Conservation (phyloP, 2,797 vertebrate species). For the Staurois parvus region DNA sequence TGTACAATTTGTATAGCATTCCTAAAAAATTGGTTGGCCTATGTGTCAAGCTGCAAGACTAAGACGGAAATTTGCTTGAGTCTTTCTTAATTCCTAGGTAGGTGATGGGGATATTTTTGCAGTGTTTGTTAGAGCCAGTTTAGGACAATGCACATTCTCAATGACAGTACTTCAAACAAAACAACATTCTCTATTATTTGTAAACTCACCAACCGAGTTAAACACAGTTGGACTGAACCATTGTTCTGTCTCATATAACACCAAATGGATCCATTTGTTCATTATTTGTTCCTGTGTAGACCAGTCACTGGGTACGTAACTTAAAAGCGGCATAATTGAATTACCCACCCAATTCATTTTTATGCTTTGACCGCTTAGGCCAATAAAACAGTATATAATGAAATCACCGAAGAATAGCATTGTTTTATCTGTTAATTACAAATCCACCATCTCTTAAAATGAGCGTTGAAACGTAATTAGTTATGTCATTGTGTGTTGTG, state of each 20-base stretch:
- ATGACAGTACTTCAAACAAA: not conserved
- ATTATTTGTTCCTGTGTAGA: not conserved
- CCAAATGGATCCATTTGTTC: conserved; percentile 1
- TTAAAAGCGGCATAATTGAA: conserved; percentile 39
- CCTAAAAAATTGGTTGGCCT: too few species aligned
- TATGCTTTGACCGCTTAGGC: conserved; percentile 32
- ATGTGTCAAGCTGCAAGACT: too few species aligned
- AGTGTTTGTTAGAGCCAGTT: not conserved
- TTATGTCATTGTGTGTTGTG: conserved; percentile 34
- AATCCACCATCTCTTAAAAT: conserved; percentile 38
- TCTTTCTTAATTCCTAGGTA: not conserved
- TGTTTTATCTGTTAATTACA: conserved; percentile 57
- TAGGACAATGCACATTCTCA: not conserved
- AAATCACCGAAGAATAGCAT: conserved; percentile 46
- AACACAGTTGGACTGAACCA: conserved; percentile 8
- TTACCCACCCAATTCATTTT: conserved; percentile 50
- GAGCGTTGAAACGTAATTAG: conserved; percentile 39
- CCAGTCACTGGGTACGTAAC: conserved; percentile 22
- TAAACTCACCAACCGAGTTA: not conserved
- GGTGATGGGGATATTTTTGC: not conserved
- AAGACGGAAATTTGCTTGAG: too few species aligned
- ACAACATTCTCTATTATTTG: not conserved
- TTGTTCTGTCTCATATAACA: conserved; percentile 37
- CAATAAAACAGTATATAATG: conserved; percentile 45
- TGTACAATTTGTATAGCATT: too few species aligned